phyloP scores from a whole-genome alignment of 2,888 invertebrate genomes.

The Ametastegia equiseti region DNA sequence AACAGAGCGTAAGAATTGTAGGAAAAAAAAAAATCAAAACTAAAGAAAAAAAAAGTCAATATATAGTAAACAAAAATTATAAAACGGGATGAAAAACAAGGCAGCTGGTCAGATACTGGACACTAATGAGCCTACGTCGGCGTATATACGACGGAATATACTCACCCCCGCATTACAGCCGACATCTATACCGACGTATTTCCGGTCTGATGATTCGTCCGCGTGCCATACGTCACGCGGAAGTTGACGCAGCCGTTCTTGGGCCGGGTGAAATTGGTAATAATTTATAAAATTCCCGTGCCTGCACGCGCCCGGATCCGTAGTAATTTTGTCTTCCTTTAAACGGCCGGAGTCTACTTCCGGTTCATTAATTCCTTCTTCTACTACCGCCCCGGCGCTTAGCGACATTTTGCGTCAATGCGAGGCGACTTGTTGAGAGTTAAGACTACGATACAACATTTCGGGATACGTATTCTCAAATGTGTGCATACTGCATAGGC shows the following conservation, averaged over 20 bases:
- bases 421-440: background rate
- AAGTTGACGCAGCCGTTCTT: slow-evolving; percentile 82
- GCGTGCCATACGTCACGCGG: slow-evolving; percentile 77
- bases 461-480: too few species aligned
- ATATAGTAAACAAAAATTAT: too few species aligned
- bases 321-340: slow-evolving; percentile 51
- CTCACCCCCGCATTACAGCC: slow-evolving; percentile 89
- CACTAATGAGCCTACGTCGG: too few species aligned
- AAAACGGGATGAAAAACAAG: background rate
- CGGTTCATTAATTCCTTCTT: slow-evolving; percentile 36
- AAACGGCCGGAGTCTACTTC: background rate
- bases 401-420: slow-evolving; percentile 3
- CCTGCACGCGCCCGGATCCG: slow-evolving; percentile 87
- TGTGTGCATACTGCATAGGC: too few species aligned
- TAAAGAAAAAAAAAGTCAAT: background rate
- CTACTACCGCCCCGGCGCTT: background rate
- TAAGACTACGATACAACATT: background rate
- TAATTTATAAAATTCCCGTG: slow-evolving; percentile 93
- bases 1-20: background rate
- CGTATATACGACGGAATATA: slow-evolving; percentile 51
- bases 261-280: slow-evolving; percentile 87
- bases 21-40: background rate
- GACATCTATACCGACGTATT: slow-evolving; percentile 82
- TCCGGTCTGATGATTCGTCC: slow-evolving; percentile 63
- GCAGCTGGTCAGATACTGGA: background rate